Conservation (phyloP, 1,140 invertebrate species). For the Melipona quadrifasciata region DNA sequence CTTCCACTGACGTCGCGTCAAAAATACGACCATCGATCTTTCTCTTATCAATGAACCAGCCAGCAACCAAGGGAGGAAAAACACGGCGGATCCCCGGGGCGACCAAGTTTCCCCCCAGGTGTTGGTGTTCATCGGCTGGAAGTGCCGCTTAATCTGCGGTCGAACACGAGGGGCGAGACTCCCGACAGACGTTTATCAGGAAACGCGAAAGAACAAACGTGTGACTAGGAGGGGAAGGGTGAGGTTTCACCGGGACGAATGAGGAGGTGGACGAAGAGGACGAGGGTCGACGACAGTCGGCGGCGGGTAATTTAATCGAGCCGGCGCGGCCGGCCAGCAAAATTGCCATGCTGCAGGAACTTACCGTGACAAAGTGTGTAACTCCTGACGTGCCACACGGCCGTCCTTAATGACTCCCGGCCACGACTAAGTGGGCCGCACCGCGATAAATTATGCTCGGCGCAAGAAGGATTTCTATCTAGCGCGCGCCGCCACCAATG, state of each 20-base stretch:
- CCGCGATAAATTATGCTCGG: conserved; percentile 40
- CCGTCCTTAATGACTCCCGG: conserved; percentile 51
- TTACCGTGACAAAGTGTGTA: conserved; percentile 53
- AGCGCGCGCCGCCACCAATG: background rate
- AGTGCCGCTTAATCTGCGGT: background rate
- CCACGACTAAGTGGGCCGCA: conserved; percentile 46
- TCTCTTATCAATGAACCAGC: background rate
- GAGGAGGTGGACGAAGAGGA: background rate
- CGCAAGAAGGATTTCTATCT: conserved; percentile 41
- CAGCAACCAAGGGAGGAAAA: background rate
- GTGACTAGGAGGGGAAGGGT: background rate
- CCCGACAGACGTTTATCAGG: conserved; percentile 2
- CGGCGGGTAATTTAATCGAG: conserved; percentile 52
- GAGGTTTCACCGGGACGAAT: conserved; percentile 12
- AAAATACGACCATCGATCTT: background rate
- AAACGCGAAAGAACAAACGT: conserved; percentile 40
- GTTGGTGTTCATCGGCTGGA: background rate
- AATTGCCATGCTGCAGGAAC: conserved; percentile 47
- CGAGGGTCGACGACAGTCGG: background rate
- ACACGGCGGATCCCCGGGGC: background rate
- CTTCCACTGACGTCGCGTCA: no score
- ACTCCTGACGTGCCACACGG: conserved; percentile 42
- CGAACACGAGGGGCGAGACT: background rate
- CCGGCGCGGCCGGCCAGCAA: conserved; percentile 15
- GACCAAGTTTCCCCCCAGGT: background rate